Evolutionary conservation across 2,888 invertebrate species (phyloP).

Genomic region (Sicus ferrugineus): DNA sequence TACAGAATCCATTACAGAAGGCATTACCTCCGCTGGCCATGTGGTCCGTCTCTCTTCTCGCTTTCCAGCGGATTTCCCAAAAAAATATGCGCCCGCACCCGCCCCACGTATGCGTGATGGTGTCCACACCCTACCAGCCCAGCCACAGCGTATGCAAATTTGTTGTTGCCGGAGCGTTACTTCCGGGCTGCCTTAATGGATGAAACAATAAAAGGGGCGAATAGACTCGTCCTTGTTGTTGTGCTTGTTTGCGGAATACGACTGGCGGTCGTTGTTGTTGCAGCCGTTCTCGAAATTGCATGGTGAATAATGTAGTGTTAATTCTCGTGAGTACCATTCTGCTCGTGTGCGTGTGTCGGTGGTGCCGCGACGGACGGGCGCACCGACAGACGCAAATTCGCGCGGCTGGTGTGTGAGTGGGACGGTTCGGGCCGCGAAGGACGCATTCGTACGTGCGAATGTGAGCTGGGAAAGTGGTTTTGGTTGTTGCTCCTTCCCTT

Average conservation of each 20-base stretch:
- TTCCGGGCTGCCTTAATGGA: conserved; percentile 19
- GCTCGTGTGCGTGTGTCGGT: neutral
- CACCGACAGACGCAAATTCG: neutral
- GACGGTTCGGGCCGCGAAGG: too few species aligned
- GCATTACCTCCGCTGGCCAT: neutral
- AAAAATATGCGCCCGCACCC: neutral
- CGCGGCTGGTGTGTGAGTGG: neutral
- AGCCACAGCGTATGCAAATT: neutral
- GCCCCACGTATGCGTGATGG: too few species aligned
- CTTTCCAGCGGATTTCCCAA: neutral
- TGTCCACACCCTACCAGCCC: too few species aligned
- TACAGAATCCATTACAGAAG: neutral
- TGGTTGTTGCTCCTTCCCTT: too few species aligned
- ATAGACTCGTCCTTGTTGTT: neutral
- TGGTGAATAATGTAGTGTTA: conserved; percentile 60
- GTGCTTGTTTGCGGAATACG: neutral
- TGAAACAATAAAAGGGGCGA: conserved; percentile 25
- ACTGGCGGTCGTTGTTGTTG: conserved; percentile 2
- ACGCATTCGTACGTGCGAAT: too few species aligned
- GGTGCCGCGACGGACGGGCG: neutral
- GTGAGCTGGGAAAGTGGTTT: too few species aligned
- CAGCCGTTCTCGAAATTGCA: conserved; percentile 48
- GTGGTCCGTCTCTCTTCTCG: neutral
- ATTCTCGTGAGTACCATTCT: conserved; percentile 56
- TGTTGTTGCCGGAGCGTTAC: neutral